These are phyloP conservation scores for Gallinago jamesoni DNA, from an alignment of 2,113 vertebrate genomes.

Conservation along the genomic window DNA sequence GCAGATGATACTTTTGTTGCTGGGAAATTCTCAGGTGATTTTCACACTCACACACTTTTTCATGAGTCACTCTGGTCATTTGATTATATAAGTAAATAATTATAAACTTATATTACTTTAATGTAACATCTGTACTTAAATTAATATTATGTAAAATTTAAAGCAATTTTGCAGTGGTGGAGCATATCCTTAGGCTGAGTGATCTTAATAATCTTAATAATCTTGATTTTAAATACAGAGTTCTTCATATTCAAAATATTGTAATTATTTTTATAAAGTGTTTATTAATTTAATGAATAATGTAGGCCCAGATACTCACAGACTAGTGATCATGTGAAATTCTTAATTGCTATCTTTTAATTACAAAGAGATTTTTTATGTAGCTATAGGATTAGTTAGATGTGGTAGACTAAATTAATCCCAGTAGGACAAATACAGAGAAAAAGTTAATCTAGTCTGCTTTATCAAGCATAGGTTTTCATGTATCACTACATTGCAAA, in stretches of 20 bases:
- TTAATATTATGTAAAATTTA: background rate
- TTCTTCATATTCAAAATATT: background rate
- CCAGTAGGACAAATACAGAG: background rate
- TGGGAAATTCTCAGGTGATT: background rate
- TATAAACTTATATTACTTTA: background rate
- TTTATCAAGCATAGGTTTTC: background rate
- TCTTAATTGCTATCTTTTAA: background rate
- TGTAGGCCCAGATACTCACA: background rate
- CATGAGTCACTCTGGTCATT: background rate
- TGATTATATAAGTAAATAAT: background rate
- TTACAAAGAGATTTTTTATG: background rate
- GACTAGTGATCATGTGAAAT: background rate
- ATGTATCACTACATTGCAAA: background rate
- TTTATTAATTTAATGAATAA: background rate
- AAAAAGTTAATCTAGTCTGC: background rate
- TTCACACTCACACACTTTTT: background rate
- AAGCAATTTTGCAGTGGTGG: background rate
- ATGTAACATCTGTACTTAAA: background rate
- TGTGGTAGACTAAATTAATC: background rate
- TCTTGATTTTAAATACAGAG: background rate
- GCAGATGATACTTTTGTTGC: background rate
- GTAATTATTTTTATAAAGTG: background rate
- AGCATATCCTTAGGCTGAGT: background rate
- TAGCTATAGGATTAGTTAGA: background rate
- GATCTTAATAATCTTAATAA: background rate